A percentile compares a stretch with the other conserved stretches of the same genome.
Evolutionary conservation across 2,113 vertebrate species (phyloP).

Genomic region (Tychaedon coryphoeus): DNA sequence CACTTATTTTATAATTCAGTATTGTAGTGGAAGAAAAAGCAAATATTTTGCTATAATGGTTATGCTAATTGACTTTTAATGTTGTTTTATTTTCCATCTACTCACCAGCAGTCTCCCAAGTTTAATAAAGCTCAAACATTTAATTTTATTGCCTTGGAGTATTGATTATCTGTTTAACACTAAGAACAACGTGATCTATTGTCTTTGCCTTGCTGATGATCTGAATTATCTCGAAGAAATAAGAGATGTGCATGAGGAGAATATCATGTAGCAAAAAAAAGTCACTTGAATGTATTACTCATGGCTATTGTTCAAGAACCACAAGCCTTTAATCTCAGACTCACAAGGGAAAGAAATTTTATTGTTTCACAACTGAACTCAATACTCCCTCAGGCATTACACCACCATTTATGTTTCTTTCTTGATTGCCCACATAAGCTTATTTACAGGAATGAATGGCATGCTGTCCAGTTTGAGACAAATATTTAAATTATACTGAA

Average conservation of each 20-base stretch:
- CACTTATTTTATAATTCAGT: constrained; percentile 21
- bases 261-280: constrained; percentile 32
- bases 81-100: constrained; percentile 50
- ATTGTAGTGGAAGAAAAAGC: background rate
- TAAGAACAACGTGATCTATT: constrained; percentile 58
- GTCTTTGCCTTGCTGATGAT: constrained; percentile 54
- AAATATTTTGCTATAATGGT: constrained; percentile 56
- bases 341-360: constrained; percentile 49
- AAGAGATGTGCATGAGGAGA: constrained; percentile 43
- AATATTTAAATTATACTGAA: background rate
- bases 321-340: constrained; percentile 51
- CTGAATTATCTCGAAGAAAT: constrained; percentile 68
- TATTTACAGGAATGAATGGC: constrained; percentile 63
- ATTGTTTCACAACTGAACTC: constrained; percentile 57
- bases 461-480: background rate
- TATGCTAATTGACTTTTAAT: constrained; percentile 72
- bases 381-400: constrained; percentile 30
- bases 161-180: constrained; percentile 75
- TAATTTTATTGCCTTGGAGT: constrained; percentile 73
- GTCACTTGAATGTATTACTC: constrained; percentile 8
- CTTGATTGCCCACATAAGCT: constrained; percentile 44
- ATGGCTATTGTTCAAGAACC: constrained; percentile 24
- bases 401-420: constrained; percentile 24
- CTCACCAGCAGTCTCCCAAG: constrained; percentile 60
- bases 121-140: constrained; percentile 78